Base-by-base conservation (phyloP, 2,888 invertebrate genomes). In the Lysandra coridon region DNA sequence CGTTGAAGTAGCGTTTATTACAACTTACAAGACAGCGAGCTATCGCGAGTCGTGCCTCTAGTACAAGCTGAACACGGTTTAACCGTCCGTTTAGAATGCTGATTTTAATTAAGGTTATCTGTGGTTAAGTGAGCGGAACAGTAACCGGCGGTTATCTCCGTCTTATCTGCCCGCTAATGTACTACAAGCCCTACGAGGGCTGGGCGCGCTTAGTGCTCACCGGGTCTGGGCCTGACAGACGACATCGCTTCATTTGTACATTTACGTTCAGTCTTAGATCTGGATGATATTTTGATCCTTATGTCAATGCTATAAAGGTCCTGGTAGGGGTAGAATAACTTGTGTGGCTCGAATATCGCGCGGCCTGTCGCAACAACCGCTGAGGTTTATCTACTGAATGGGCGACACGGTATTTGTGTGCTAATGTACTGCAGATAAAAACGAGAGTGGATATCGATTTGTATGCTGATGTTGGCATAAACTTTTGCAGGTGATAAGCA, bases 31-130 rank as follows among this genome's bases (percentile, higher is more conserved):
- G 14, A 10, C 30, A 14, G 69, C 4, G 1, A 12, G 14, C 57
- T 69, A 69, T 69, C 64, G 64, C 64, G 64, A 30, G 30, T 69
- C 64, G 64, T 69, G 64, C 64, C 2, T 33, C 64, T 4, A 4
- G 69, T 69, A 69, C 69, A 69, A 74, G n/a, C 40, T 44, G 44
- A 75, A 76, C 76, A 17, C 37, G 69, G 69, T 17, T 69, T 69
- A 53, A 53, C 57, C 30, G 76, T 30, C 53, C 57, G 76, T 69
- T 69, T 69, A 74, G 80, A 82, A 81, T 81, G 81, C 78, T 78
- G 81, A 81, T 80, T 80, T 81, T 78, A 82, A 82, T 82, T 81
- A 81, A 80, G 73, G 78, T 74, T 81, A 81, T 81, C 81, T 79
- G 79, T 40, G 76, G 64, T 57, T 60, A 75, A 79, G 73, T 78